Evolutionary conservation across 2,797 vertebrate genomes (phyloP).

Genomic region (Pseudomugil tenellus): DNA sequence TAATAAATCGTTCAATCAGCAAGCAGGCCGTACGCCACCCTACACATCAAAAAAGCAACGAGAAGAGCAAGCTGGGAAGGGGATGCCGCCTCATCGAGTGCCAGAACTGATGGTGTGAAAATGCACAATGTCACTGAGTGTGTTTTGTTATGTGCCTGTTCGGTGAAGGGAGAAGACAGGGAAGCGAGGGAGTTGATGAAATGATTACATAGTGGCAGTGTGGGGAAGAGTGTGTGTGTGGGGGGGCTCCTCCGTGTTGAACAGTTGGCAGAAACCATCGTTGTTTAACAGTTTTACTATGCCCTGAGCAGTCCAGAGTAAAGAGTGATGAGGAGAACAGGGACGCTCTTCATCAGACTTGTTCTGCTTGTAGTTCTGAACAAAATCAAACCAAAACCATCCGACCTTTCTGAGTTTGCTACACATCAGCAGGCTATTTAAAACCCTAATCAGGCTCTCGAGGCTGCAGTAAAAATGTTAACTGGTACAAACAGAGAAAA

Average conservation of each 20-base stretch:
- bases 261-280: slow-evolving; percentile 77
- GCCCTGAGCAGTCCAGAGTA: slow-evolving; percentile 69
- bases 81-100: slow-evolving; percentile 75
- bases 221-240: slow-evolving; percentile 52
- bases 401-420: slow-evolving; percentile 25
- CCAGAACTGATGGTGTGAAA: slow-evolving; percentile 82
- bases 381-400: slow-evolving; percentile 26
- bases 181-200: slow-evolving; percentile 85
- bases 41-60: slow-evolving; percentile 70
- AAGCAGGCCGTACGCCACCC: slow-evolving; percentile 66
- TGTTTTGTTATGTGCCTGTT: slow-evolving; percentile 84
- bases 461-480: slow-evolving; percentile 39
- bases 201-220: slow-evolving; percentile 84
- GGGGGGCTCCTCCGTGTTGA: slow-evolving; percentile 51
- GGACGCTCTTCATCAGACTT: slow-evolving; percentile 67
- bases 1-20: slow-evolving; percentile 85
- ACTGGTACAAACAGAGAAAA: slow-evolving; percentile 44
- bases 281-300: slow-evolving; percentile 82
- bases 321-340: slow-evolving; percentile 41
- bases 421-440: slow-evolving; percentile 52
- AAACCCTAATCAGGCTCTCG: slow-evolving; percentile 56
- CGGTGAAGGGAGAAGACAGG: slow-evolving; percentile 80
- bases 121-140: slow-evolving; percentile 85
- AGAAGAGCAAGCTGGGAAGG: slow-evolving; percentile 66
- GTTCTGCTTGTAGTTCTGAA: slow-evolving; percentile 57